Base-by-base conservation (phyloP, 2,888 invertebrate genomes). In the Athalia cordata region DNA sequence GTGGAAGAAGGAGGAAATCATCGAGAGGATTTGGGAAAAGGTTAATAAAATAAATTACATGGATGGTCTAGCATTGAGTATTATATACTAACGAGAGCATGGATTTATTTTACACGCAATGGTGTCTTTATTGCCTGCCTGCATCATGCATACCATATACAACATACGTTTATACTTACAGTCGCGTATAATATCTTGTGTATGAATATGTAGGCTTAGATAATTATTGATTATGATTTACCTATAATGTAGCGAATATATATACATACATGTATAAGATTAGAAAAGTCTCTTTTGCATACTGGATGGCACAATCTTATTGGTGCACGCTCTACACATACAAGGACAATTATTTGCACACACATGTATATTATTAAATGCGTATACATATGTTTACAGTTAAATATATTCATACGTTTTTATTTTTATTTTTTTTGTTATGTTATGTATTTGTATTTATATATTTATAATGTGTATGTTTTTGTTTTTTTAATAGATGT, bases 301-400 rank as follows among this genome's bases (percentile, higher is more conserved):
- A 83, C 82, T 84, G 83, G 83, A 87, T 86, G 85, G 86, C 86
- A 86, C 87, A 85, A 86, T 88, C 86, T 85, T 84, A 82, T 84
- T 81, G 85, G 82, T 83, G 83, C 80, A 75, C 83, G 82, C 83
- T 81, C 84, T 85, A 72, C 72, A 72, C 59, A 72, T 72, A 72
- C 72, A 59, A 72, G 72, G 59, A 72, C 59, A 72, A n/a, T 45
- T 59, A 47, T 47, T 72, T 5, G 13, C 66, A 59, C 15, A 77
- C 57, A 67, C 66, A 57, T 65, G 43, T 77, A 47, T 49, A 55
- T 29, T 15, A 67, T 57, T 45, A 8, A 50, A 50, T 43, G 55
- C 68, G 50, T 68, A 43, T 29, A 52, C 29, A 68, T 43, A 29
- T 61, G 52, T 55, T 55, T 50, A 55, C 9, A 65, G 6, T 29